A percentile compares a stretch with the other conserved stretches of the same genome.
phyloP scores from a whole-genome alignment of 2,113 vertebrate genomes.

The Ciconia boyciana region DNA sequence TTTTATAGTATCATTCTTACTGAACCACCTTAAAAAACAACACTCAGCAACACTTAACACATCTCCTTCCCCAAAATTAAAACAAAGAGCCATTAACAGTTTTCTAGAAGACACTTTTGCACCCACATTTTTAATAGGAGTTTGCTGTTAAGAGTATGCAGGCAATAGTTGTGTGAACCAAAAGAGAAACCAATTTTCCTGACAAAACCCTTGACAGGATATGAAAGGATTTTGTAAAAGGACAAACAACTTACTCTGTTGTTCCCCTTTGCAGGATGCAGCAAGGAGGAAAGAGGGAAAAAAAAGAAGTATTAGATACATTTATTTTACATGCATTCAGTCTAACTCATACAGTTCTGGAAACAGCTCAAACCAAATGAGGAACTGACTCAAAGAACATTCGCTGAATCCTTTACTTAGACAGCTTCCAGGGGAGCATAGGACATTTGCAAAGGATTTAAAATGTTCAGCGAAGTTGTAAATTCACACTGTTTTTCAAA shows the following conservation, averaged over 20 bases:
- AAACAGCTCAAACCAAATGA: conserved; percentile 41
- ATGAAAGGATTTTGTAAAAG: background rate
- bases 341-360: background rate
- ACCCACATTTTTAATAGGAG: background rate
- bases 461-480: background rate
- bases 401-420: background rate
- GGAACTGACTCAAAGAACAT: background rate
- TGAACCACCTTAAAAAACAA: conserved; percentile 13
- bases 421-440: background rate
- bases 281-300: conserved; percentile 27
- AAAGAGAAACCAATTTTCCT: background rate
- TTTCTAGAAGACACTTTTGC: background rate
- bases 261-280: conserved; percentile 70
- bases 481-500: background rate
- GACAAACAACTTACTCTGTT: conserved; percentile 75
- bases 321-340: conserved; percentile 35
- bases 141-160: background rate
- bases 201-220: background rate
- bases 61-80: conserved; percentile 28
- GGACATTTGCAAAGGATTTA: background rate
- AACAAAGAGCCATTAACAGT: background rate
- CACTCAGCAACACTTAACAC: background rate
- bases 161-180: background rate
- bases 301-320: conserved; percentile 54
- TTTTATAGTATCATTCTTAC: background rate